Percentiles rank a stretch among this genome's conserved stretches.
These are phyloP conservation scores for Phymatocera aterrima DNA, from an alignment of 2,888 invertebrate species.

Conservation along the genomic window DNA sequence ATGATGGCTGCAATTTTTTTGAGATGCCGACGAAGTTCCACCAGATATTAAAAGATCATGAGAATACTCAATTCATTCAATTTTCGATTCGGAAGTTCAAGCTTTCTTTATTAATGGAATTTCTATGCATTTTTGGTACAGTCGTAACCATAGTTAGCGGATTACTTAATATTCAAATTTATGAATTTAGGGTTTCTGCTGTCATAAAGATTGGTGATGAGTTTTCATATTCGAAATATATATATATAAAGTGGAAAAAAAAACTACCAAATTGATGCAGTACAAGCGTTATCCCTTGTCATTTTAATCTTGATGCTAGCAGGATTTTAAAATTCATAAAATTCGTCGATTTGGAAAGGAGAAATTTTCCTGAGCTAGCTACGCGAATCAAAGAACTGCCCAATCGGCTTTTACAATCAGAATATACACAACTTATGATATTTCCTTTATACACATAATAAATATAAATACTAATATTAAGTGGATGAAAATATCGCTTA, in stretches of 20 bases:
- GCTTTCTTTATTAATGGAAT: too few relatives aligned
- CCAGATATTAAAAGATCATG: too few relatives aligned
- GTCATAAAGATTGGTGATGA: too few relatives aligned
- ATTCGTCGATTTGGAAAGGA: background rate
- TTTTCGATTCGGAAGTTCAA: too few relatives aligned
- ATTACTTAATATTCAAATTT: constrained; percentile 2
- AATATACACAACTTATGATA: background rate
- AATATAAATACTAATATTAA: constrained; percentile 26
- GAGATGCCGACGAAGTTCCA: too few relatives aligned
- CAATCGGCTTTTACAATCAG: background rate
- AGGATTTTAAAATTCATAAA: background rate
- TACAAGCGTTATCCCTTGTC: background rate
- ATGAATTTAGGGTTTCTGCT: background rate
- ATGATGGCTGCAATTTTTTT: too few relatives aligned
- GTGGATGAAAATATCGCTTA: constrained; percentile 40
- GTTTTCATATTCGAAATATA: background rate
- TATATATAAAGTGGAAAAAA: background rate
- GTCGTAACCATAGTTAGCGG: background rate
- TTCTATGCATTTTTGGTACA: background rate
- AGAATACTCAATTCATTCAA: too few relatives aligned
- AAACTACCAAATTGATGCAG: background rate
- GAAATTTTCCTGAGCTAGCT: background rate
- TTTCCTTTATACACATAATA: too few relatives aligned
- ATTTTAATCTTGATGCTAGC: background rate
- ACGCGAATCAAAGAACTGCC: background rate